Percentiles rank a stretch among this genome's conserved stretches.
Evolutionary conservation across 2,797 vertebrate species (phyloP).

Genomic region (Tadarida brasiliensis): DNA sequence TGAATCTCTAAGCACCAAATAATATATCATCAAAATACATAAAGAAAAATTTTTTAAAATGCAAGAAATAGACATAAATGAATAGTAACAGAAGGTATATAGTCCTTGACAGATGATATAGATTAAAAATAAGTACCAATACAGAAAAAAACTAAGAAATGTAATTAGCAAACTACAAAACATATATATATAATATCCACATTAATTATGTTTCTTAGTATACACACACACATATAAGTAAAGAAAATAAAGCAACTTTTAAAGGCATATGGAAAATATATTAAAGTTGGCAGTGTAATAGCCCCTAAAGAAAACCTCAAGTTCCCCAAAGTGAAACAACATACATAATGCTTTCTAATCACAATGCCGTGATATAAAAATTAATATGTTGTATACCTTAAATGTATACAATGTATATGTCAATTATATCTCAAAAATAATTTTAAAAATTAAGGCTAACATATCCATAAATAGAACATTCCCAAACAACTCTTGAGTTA

Average conservation of each 20-base stretch:
- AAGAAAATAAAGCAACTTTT: background rate
- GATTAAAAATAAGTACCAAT: background rate
- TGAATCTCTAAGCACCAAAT: background rate
- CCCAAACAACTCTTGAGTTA: constrained; percentile 6
- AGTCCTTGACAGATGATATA: background rate
- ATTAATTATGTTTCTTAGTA: background rate
- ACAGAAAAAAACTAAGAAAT: background rate
- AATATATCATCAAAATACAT: background rate
- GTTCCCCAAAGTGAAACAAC: background rate
- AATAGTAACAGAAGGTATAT: background rate
- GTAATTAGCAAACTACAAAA: too few species aligned
- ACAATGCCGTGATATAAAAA: background rate
- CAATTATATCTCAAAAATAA: background rate
- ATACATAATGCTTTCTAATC: background rate
- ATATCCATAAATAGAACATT: background rate
- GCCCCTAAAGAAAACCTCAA: constrained; percentile 14
- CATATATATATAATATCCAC: background rate
- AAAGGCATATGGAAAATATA: background rate
- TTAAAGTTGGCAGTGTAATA: background rate
- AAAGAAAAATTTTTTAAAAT: background rate
- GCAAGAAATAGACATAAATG: background rate
- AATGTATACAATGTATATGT: background rate
- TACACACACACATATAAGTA: background rate
- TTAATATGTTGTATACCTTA: background rate
- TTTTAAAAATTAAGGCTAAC: constrained; percentile 19